Evolutionary conservation across 1,140 invertebrate genomes (phyloP).

Genomic region (Geopemphigus sp.): DNA sequence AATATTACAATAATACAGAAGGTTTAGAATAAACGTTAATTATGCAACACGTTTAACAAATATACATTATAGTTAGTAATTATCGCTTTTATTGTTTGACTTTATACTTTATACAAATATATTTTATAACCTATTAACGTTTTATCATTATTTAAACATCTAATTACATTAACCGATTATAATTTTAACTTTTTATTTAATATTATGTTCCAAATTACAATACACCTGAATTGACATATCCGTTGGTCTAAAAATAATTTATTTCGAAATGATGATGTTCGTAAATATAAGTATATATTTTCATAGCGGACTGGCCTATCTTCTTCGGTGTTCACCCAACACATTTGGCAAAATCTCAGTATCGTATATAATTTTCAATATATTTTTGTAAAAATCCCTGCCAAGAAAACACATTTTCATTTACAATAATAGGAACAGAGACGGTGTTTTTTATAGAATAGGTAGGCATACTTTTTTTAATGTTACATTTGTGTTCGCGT

Average conservation of each 20-base stretch:
- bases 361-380: conserved; percentile 9
- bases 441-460: neutral
- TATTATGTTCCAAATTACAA: conserved; percentile 10
- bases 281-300: neutral
- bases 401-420: neutral
- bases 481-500: neutral
- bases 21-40: too few relatives aligned
- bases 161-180: neutral
- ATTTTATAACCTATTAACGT: neutral
- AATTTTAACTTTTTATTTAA: neutral
- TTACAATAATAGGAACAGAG: neutral
- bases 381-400: conserved; percentile 8
- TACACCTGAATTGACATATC: conserved; percentile 25
- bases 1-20: neutral
- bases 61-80: neutral
- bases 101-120: neutral
- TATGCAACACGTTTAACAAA: too few relatives aligned
- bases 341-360: neutral
- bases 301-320: conserved; percentile 10
- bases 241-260: conserved; percentile 33
- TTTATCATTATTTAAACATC: neutral
- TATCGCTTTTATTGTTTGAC: neutral
- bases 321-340: neutral
- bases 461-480: neutral
- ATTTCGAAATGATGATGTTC: conserved; percentile 22